A percentile compares a stretch with the other conserved stretches of the same genome.
Conservation (phyloP, 2,797 vertebrate species). For the Hoplostethus atlanticus region DNA sequence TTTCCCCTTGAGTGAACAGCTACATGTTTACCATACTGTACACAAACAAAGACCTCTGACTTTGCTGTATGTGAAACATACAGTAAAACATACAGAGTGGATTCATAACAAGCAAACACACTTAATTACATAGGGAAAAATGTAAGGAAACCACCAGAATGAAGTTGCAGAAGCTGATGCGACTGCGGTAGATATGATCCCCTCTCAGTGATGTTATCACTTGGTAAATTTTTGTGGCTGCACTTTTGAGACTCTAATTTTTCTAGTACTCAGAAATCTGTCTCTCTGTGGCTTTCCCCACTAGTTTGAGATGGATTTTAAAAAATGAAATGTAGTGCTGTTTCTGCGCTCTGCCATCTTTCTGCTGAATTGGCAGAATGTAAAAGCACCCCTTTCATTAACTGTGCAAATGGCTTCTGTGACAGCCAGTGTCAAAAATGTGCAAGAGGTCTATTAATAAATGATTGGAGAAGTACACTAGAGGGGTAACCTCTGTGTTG, state of each 20-base stretch:
- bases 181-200: conserved; percentile 37
- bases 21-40: conserved; percentile 18
- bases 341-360: conserved; percentile 54
- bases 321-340: conserved; percentile 54
- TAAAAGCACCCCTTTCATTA: conserved; percentile 70
- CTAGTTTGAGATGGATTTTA: conserved; percentile 55
- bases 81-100: background rate
- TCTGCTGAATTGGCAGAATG: conserved; percentile 75
- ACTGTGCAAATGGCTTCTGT: conserved; percentile 74
- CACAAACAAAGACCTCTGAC: conserved; percentile 5
- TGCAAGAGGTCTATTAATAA: conserved; percentile 72
- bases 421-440: conserved; percentile 78
- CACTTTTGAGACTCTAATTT: conserved; percentile 43
- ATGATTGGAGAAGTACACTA: conserved; percentile 49
- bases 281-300: conserved; percentile 21
- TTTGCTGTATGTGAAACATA: background rate
- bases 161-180: conserved; percentile 14
- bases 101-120: background rate
- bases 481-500: conserved; percentile 56
- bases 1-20: conserved; percentile 26
- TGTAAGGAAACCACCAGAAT: conserved; percentile 6
- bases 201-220: conserved; percentile 39
- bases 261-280: conserved; percentile 24
- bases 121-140: conserved; percentile 6
- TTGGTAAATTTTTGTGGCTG: conserved; percentile 14